Evolutionary conservation across 37 sponge, comb jelly and placozoan species (phyloP).

Genomic region (Aplysina aerophoba): DNA sequence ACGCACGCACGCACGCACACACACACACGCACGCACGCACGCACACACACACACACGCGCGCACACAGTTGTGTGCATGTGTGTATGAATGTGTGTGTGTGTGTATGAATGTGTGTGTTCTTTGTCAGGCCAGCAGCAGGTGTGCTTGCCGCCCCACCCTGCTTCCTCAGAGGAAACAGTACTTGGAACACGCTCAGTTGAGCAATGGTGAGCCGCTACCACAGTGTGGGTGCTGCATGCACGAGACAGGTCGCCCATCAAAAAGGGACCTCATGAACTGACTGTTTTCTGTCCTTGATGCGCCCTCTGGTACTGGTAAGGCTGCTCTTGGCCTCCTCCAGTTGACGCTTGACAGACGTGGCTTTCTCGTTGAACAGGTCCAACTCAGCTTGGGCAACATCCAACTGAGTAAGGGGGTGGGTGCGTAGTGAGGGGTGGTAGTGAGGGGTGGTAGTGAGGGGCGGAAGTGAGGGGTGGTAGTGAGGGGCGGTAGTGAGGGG

Average conservation of each 20-base stretch:
- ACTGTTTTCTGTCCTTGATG: slow-evolving; percentile 44
- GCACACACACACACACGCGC: too few relatives aligned
- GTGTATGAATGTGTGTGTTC: too few relatives aligned
- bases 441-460: not conserved
- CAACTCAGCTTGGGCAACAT: slow-evolving; percentile 75
- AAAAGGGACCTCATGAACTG: too few relatives aligned
- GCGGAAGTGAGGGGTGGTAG: not conserved
- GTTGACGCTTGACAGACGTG: slow-evolving; percentile 44
- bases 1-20: too few relatives aligned
- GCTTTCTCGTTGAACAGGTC: slow-evolving; percentile 69
- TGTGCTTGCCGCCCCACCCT: too few relatives aligned
- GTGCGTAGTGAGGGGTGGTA: not conserved
- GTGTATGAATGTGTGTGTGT: too few relatives aligned
- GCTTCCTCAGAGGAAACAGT: too few relatives aligned
- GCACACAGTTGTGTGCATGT: too few relatives aligned
- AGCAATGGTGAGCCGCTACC: not conserved
- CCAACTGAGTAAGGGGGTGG: slow-evolving; percentile 45
- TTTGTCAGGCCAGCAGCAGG: too few relatives aligned
- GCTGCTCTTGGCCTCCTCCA: slow-evolving; percentile 59
- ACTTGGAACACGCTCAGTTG: not conserved
- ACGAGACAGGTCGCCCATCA: too few relatives aligned
- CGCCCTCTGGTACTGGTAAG: slow-evolving; percentile 24
- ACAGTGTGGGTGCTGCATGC: not conserved
- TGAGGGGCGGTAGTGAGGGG: slow-evolving; percentile 33
- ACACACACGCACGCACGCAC: too few relatives aligned